These are phyloP conservation scores for Hipposideros armiger DNA, from an alignment of 2,113 vertebrate species.

Conservation along the genomic window DNA sequence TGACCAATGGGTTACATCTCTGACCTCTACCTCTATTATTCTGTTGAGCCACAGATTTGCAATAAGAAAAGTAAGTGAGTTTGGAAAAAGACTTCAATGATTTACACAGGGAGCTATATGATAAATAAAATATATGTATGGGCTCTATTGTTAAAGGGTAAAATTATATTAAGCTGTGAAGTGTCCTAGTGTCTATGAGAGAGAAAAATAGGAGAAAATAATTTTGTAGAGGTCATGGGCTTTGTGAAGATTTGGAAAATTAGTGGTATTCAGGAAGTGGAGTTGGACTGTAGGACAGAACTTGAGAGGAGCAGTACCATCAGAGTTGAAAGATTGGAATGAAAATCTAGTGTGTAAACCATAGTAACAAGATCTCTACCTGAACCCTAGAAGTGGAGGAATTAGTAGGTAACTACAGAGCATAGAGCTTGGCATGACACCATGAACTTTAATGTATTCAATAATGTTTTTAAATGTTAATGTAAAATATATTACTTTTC, in stretches of 20 bases:
- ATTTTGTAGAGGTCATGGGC: background rate
- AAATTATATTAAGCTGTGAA: background rate
- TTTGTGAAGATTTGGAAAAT: slow-evolving; percentile 3
- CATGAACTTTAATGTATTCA: background rate
- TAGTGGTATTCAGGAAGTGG: background rate
- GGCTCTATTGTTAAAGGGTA: background rate
- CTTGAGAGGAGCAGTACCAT: background rate
- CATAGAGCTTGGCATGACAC: background rate
- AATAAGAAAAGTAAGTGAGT: slow-evolving; percentile 46
- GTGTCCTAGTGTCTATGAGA: background rate
- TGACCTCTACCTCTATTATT: background rate
- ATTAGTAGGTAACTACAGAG: background rate
- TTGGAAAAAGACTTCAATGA: background rate
- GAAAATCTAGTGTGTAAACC: background rate
- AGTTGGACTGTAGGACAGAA: background rate
- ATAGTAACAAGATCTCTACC: rapidly evolving
- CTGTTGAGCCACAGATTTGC: background rate
- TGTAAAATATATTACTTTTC: background rate
- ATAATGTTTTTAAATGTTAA: background rate
- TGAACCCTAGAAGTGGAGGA: background rate
- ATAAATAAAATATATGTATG: background rate
- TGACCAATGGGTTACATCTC: background rate
- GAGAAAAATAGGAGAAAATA: background rate
- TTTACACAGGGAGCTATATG: background rate
- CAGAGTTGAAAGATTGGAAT: background rate